These are phyloP conservation scores for Colletes collaris DNA, from an alignment of 2,888 invertebrate genomes.

Conservation along the genomic window DNA sequence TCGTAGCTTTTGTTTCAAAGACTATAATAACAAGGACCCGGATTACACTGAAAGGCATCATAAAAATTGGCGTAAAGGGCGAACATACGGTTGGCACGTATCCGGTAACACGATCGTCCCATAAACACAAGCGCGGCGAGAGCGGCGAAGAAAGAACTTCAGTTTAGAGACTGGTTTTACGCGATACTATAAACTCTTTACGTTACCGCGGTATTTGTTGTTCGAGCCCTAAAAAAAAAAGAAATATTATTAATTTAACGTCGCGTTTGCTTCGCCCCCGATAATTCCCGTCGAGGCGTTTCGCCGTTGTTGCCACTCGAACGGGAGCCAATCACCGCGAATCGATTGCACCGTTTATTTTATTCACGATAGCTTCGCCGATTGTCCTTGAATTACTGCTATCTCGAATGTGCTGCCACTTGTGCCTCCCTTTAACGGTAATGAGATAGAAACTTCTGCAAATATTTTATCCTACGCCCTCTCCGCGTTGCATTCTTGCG, in stretches of 20 bases:
- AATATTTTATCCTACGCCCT: slow-evolving; percentile 32
- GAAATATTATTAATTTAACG: slow-evolving; percentile 52
- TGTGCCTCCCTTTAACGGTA: slow-evolving; percentile 45
- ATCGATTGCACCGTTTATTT: slow-evolving; percentile 36
- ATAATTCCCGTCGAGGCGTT: slow-evolving; percentile 37
- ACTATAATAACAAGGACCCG: background rate
- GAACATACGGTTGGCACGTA: slow-evolving; percentile 3
- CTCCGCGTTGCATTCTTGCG: slow-evolving; percentile 6
- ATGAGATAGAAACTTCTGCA: slow-evolving; percentile 56
- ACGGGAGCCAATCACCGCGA: slow-evolving; percentile 39
- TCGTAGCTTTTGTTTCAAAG: background rate
- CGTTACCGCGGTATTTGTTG: slow-evolving; percentile 35
- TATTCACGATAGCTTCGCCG: slow-evolving; percentile 1
- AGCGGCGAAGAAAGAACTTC: slow-evolving; percentile 15
- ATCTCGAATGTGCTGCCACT: slow-evolving; percentile 20
- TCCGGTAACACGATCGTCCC: slow-evolving; percentile 1
- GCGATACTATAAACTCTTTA: slow-evolving; percentile 37
- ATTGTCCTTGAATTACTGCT: background rate
- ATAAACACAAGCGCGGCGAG: slow-evolving; percentile 27
- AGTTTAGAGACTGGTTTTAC: slow-evolving; percentile 17
- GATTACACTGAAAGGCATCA: slow-evolving; percentile 12
- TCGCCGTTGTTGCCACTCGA: slow-evolving; percentile 1
- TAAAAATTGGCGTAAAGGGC: slow-evolving; percentile 40
- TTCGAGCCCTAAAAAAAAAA: background rate
- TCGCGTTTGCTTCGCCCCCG: slow-evolving; percentile 21